Evolutionary conservation across 2,113 vertebrate genomes (phyloP).

Genomic region (Eurystomus gularis): DNA sequence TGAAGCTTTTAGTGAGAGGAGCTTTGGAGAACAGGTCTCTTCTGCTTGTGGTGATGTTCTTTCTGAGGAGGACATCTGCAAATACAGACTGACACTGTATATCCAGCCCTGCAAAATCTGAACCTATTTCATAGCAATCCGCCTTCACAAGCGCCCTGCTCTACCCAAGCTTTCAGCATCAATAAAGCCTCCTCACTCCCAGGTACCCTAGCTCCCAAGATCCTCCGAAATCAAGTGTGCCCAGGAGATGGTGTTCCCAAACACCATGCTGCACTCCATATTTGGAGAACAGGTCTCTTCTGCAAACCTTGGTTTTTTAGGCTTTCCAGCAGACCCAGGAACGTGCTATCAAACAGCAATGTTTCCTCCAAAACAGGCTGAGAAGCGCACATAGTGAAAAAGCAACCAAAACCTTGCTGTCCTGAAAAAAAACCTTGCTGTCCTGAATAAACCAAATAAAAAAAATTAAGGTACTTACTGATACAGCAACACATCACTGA

Average conservation of each 20-base stretch:
- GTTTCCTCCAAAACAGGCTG: not conserved
- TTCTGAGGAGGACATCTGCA: not conserved
- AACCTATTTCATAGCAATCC: not conserved
- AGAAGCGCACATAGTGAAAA: not conserved
- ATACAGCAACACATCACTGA: not conserved
- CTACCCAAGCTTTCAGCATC: not conserved
- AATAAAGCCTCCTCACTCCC: not conserved
- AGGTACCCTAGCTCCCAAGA: not conserved
- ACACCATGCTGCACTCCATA: rapidly evolving
- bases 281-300: not conserved
- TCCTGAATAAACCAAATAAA: no score
- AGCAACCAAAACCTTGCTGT: not conserved
- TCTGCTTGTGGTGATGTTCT: not conserved
- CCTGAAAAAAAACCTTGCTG: not conserved
- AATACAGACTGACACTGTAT: not conserved
- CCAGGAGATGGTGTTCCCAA: not conserved
- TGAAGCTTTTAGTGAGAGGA: not conserved
- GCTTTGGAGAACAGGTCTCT: no score
- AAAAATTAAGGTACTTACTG: not conserved
- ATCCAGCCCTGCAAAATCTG: not conserved
- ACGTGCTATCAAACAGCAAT: not conserved
- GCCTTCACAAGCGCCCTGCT: not conserved
- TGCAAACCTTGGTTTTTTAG: not conserved
- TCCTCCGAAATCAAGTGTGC: not conserved
- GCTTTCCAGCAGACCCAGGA: not conserved